Conservation (phyloP, 2,888 invertebrate genomes). For the Morpho helenor region DNA sequence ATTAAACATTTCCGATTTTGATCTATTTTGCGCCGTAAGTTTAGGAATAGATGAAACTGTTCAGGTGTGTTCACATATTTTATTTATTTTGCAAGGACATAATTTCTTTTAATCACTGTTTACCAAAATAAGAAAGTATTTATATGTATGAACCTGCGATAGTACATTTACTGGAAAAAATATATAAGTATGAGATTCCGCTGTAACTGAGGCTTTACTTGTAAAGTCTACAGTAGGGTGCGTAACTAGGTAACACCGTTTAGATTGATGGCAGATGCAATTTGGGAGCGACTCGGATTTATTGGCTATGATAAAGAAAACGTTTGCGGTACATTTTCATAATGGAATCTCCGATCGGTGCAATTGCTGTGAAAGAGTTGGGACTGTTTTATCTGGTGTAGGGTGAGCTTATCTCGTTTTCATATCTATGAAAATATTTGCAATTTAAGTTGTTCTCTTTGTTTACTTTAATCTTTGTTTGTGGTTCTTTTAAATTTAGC, state of each 20-base stretch:
- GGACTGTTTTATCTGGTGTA: constrained; percentile 2
- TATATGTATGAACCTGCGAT: no score
- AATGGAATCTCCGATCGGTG: constrained; percentile 37
- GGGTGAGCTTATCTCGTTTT: not conserved
- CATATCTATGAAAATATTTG: no score
- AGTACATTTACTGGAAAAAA: no score
- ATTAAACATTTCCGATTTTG: no score
- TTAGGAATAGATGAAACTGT: no score
- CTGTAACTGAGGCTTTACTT: constrained; percentile 34
- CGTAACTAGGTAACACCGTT: constrained; percentile 70
- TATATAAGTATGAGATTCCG: no score
- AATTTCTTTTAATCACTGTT: no score
- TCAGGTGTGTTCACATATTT: no score
- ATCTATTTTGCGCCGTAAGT: no score
- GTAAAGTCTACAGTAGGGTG: constrained; percentile 46
- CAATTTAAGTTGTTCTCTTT: not conserved
- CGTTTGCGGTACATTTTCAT: constrained; percentile 50
- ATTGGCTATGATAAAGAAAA: constrained; percentile 64
- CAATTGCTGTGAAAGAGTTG: constrained; percentile 32
- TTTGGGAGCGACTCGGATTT: constrained; percentile 72
- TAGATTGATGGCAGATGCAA: constrained; percentile 77
- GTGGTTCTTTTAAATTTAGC: no score
- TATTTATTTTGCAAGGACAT: no score
- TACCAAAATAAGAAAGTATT: no score
- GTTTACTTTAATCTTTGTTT: not conserved